Evolutionary conservation across 2,888 invertebrate genomes (phyloP), one percentile per base, ranked within the genome.

Genomic region (Drosophila recens): DNA sequence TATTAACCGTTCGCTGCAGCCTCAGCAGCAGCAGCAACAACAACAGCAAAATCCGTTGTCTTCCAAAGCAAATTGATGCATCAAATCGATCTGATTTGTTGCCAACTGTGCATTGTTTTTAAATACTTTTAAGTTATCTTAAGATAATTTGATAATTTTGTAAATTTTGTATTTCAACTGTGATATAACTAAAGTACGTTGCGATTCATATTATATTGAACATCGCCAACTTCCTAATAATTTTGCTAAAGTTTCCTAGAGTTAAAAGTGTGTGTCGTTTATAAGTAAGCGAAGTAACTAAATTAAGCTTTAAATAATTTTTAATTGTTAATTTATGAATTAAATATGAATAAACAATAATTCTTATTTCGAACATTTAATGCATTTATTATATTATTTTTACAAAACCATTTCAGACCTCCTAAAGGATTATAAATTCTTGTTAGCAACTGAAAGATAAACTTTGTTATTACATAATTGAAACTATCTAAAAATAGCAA

Each of bases 241-340:
- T 67, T 69, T 64, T 71, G 62, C 48, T 63, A 72, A 71, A 66
- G 78, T 63, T 88, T 72, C 71, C 85, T 87, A 77, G 67, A 53
- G 40, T 49, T 52, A 33, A 49, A 20, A 27, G 36, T 42, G 43
- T 58, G 34, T 33, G 4, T 56, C 51, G 59, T 56, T 56, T 4
- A n/a, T 56, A 68, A 73, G 42, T 36, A 36, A 53, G 48, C 49
- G 70, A 70, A 57, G 59, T 73, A 73, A 70, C 20, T 81, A 81
- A 52, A 68, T 67, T 88, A 89, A 87, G 85, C 85, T 89, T 86
- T 86, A 86, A 89, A 87, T 89, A 86, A 76, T 89, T 84, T 72
- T 70, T 81, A 89, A 84, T 79, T 80, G 89, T 85, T 85, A 80
- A 75, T 70, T 72, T 86, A 89, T 79, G 65, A 58, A 51, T 20